phyloP scores from a whole-genome alignment of 2,888 invertebrate species.

The Willowsia nigromaculata region DNA sequence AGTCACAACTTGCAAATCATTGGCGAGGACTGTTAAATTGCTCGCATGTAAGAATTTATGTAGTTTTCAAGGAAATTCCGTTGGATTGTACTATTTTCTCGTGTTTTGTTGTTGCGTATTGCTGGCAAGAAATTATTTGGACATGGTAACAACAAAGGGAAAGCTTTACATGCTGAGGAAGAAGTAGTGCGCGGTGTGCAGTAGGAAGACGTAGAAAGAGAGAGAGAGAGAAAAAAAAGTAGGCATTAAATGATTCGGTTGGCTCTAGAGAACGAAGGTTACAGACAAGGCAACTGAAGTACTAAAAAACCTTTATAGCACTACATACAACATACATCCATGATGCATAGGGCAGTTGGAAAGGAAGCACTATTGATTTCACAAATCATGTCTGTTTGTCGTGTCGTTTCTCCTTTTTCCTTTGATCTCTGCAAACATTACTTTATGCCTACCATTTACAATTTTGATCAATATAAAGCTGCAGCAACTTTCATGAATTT shows the following conservation, averaged over 20 bases:
- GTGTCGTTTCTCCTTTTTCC: too few relatives aligned
- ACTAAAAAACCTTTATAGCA: constrained; percentile 19
- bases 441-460: too few relatives aligned
- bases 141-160: constrained; percentile 50
- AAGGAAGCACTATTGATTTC: too few relatives aligned
- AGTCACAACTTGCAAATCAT: background rate
- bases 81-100: background rate
- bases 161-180: background rate
- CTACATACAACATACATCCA: too few relatives aligned
- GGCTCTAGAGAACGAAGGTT: constrained; percentile 42
- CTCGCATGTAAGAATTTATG: background rate
- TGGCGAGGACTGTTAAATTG: background rate
- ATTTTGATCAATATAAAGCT: too few relatives aligned
- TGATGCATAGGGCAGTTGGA: too few relatives aligned
- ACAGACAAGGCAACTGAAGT: constrained; percentile 40
- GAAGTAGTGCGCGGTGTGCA: background rate
- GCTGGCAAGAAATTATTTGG: background rate
- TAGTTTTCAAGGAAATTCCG: constrained; percentile 26
- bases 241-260: constrained; percentile 39
- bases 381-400: too few relatives aligned
- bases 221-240: background rate
- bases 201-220: background rate
- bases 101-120: background rate
- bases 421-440: too few relatives aligned
- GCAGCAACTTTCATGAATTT: too few relatives aligned